Evolutionary conservation across 2,888 invertebrate species (phyloP), one percentile per base, ranked within the genome.

Genomic region (Tyria jacobaeae): DNA sequence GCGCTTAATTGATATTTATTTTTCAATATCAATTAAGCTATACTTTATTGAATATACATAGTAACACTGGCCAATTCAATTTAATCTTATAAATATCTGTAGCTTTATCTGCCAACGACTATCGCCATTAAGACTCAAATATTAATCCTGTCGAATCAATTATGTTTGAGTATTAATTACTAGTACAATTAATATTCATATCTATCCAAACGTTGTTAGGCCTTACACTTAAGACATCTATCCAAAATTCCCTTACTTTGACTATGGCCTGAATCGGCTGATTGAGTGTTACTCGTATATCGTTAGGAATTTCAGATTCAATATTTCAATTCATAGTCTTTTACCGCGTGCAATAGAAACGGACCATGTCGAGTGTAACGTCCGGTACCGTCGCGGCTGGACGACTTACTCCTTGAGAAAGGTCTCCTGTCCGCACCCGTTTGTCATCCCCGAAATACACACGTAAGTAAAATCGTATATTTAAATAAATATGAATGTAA

Each of bases 111-210:
- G 44, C 12, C 44, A 44, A 44, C 21, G 21, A 21, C 44, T 44
- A 21, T 21, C 21, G 44, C 21, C 44, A 21, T 21, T 21, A 1
- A 44, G 49, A n/a, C n/a, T 49, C 25, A 49, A 49, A 49, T 49
- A 27, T 44, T 44, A 44, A 44, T 51, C 34, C 34, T 31, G 34
- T 51, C 17, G 34, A 51, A 31, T 34, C 17, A 51, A 51, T 51
- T 51, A 51, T 51, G 12, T 31, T 31, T 31, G 51, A 51, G 51
- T 34, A 51, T 51, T 51, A 51, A 17, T 34, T 51, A 51, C 17
- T 51, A 17, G 31, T 31, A 34, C 27, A 31, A 51, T 51, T 51
- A 51, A 49, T 49, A 49, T 51, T 31, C 50, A 27, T 27, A 34
- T 31, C 31, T 51, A n/a, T 51, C 10, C 17, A 31, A 51, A 34